Base-by-base conservation (phyloP, 2,888 invertebrate species). In the Phalera bucephala region DNA sequence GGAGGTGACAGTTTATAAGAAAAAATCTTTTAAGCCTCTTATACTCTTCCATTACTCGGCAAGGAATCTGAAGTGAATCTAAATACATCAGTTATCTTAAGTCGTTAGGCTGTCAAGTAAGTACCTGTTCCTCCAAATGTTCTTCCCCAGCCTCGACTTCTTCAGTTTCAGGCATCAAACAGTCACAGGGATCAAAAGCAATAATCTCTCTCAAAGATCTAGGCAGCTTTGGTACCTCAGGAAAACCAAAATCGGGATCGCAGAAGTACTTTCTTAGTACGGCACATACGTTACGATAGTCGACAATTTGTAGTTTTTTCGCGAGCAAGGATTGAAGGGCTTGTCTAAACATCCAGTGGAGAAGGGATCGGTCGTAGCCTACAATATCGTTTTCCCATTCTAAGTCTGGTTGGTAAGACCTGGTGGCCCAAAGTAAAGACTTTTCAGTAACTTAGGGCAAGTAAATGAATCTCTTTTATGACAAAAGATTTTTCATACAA, bases 271-370 rank as follows among this genome's bases (percentile, higher is more conserved):
- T 64, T 33, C 86, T 72, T 0, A 88, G 41, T 0, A 79, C 61
- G 1, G 22, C 9, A 36, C 74, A 75, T 0, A 71, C 72, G 0
- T 55, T 25, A 0, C 42, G 46, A 30, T 43, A 76, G 2, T 88
- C 88, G 0, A 25, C 0, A 0, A 40, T 14, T 0, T 26, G 15
- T 0, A 88, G 49, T n/a, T 53, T 66, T 38, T 72, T 84, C 0
- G 29, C 33, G 0, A 89, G 53, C 1, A 70, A 34, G 0, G 73
- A 65, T 28, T 85, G 78, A 0, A 89, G 58, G 0, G 88, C 83
- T 58, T 79, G 71, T 35, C 81, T 66, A 32, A 89, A 87, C 88
- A 89, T 88, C 86, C 86, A 86, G 42, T 89, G 85, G 0, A 82
- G 39, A 3, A 71, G 46, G 1, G 50, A 31, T 45, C 69, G 69